Evolutionary conservation across 2,113 vertebrate genomes (phyloP), one percentile per base, ranked within the genome.

Genomic region (Capra hircus): DNA sequence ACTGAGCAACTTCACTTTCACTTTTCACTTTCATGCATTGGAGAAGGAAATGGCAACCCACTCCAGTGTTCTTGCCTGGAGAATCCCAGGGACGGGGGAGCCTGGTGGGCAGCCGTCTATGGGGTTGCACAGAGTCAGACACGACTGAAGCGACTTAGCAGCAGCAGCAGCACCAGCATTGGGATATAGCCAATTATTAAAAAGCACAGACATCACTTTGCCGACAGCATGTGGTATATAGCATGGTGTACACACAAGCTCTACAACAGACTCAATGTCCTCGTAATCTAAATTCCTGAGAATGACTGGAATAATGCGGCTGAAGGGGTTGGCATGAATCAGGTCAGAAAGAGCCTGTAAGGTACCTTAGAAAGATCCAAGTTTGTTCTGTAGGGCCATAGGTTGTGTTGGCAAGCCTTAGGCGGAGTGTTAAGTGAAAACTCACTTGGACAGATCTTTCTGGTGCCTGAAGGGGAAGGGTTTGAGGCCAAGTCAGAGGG

Each of bases 181-280:
- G 36, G 21, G 36, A 4, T 77, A 77, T 27, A 43, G 10, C 12
- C 3, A 0, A 43, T 77, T 77, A 77, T 77, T 43, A 77, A 43
- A 77, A 43, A 43, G 40, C 6, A 14, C 3, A 43, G n/a, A 43
- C 71, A 77, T 27, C 71, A 77, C 21, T 77, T 43, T 77, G 23
- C 21, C 0, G 0, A 43, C 50, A 81, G 62, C 23, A 78, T 3
- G 1, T 2, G 25, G 14, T 3, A 45, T 6, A 30, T 0, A 87
- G 50, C 7, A 7, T 0, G 2, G 53, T 15, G 5, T 1, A 11
- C 2, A 6, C 12, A 27, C 1, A 2, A 53, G n/a, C 9, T 96
- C 25, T 30, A 27, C 13, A 5, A 4, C 11, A 50, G 80, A 80
- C 14, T 48, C 40, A 12, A 2, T 40, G 62, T 43, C 55, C 14